Evolutionary conservation across 2,797 vertebrate genomes (phyloP).

Genomic region (Arnoldichthys spilopterus): DNA sequence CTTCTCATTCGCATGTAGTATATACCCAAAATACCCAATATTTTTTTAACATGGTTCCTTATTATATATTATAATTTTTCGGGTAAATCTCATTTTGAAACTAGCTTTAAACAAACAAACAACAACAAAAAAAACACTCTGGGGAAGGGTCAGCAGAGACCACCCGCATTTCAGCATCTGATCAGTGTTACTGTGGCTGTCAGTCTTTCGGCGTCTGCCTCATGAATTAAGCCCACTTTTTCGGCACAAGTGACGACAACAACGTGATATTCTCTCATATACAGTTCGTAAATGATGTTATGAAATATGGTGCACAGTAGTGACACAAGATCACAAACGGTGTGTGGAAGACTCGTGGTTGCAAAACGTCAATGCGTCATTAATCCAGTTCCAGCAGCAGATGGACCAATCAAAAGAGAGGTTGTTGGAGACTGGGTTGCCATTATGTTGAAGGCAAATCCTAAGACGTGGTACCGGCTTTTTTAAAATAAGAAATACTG

Average conservation of each 20-base stretch:
- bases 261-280: background rate
- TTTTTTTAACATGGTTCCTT: too few relatives aligned
- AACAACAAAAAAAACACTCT: too few relatives aligned
- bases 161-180: background rate
- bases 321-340: too few relatives aligned
- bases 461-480: conserved; percentile 59
- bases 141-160: background rate
- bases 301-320: background rate
- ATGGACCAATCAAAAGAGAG: conserved; percentile 49
- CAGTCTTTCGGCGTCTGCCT: background rate
- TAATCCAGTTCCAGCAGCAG: background rate
- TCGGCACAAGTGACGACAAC: background rate
- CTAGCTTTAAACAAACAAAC: too few relatives aligned
- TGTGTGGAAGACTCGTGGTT: background rate
- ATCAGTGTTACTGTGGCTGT: background rate
- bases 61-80: too few relatives aligned
- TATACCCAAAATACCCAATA: too few relatives aligned
- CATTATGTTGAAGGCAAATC: conserved; percentile 57
- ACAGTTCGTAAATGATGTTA: background rate
- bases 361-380: conserved; percentile 44
- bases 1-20: too few relatives aligned
- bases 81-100: too few relatives aligned
- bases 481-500: conserved; percentile 51
- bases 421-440: conserved; percentile 48
- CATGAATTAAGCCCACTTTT: background rate